These are phyloP conservation scores for Pedicia rivosa DNA, from an alignment of 2,888 invertebrate species.

Conservation along the genomic window DNA sequence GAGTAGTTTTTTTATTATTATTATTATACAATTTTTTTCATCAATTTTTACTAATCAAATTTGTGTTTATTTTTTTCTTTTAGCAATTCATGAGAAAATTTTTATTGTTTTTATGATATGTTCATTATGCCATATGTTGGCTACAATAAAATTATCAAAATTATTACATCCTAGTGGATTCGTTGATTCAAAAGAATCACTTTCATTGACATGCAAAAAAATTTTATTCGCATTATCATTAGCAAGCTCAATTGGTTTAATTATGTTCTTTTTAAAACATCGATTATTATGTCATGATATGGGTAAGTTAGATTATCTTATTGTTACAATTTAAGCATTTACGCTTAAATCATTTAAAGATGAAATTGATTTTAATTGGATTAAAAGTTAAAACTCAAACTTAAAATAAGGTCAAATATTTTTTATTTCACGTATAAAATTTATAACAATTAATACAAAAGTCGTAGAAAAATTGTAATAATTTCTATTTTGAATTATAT, in stretches of 20 bases:
- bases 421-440: no score
- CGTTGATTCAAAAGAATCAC: slow-evolving; percentile 29
- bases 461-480: no score
- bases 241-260: slow-evolving; percentile 62
- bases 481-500: no score
- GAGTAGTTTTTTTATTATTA: slow-evolving; percentile 28
- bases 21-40: neutral
- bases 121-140: slow-evolving; percentile 68
- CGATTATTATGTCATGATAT: slow-evolving; percentile 75
- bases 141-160: slow-evolving; percentile 42
- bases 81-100: slow-evolving; percentile 80
- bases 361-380: no score
- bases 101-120: slow-evolving; percentile 83
- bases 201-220: slow-evolving; percentile 49
- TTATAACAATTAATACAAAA: no score
- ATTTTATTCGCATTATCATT: slow-evolving; percentile 60
- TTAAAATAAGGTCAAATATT: no score
- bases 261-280: slow-evolving; percentile 80
- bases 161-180: slow-evolving; percentile 21
- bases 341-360: no score
- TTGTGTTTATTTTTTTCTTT: slow-evolving; percentile 21
- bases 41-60: neutral
- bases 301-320: slow-evolving; percentile 41
- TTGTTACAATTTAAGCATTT: neutral
- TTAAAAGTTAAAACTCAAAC: no score